phyloP scores from a whole-genome alignment of 2,113 vertebrate species.

The Sapayoa aenigma region DNA sequence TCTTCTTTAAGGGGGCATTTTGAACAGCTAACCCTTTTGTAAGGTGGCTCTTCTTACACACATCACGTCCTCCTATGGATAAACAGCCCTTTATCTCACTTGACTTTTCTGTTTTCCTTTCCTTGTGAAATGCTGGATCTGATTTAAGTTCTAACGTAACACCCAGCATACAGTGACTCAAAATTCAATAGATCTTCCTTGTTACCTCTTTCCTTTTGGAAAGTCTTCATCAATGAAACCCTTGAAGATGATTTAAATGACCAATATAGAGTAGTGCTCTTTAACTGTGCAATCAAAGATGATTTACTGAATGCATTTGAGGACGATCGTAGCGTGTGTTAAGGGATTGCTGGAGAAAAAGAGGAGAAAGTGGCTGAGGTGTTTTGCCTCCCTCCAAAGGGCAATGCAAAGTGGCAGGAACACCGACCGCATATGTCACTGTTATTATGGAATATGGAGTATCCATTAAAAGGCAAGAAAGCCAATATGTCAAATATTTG shows the following conservation, averaged over 20 bases:
- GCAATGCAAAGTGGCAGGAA: neutral
- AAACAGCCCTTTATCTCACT: conserved; percentile 50
- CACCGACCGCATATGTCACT: neutral
- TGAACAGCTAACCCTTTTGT: conserved; percentile 17
- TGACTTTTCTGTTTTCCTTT: conserved; percentile 9
- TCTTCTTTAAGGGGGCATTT: conserved; percentile 12
- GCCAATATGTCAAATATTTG: neutral
- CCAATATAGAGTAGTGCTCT: neutral
- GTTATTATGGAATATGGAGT: neutral
- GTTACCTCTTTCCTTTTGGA: neutral
- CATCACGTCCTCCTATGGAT: conserved; percentile 25
- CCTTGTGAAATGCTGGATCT: conserved; percentile 8
- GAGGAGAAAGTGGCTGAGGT: neutral
- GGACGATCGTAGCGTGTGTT: neutral
- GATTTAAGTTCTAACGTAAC: conserved; percentile 5
- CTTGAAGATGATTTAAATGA: conserved; percentile 43
- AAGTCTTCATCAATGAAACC: conserved; percentile 23
- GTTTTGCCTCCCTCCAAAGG: neutral
- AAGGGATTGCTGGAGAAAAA: neutral
- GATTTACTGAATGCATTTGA: neutral
- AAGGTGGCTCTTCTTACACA: neutral
- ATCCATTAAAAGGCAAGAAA: neutral
- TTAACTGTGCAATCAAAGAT: conserved; percentile 14
- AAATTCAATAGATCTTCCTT: conserved; percentile 26
- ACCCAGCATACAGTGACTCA: neutral